phyloP scores from a whole-genome alignment of 2,888 invertebrate genomes.

The Tenthredo distinguenda region DNA sequence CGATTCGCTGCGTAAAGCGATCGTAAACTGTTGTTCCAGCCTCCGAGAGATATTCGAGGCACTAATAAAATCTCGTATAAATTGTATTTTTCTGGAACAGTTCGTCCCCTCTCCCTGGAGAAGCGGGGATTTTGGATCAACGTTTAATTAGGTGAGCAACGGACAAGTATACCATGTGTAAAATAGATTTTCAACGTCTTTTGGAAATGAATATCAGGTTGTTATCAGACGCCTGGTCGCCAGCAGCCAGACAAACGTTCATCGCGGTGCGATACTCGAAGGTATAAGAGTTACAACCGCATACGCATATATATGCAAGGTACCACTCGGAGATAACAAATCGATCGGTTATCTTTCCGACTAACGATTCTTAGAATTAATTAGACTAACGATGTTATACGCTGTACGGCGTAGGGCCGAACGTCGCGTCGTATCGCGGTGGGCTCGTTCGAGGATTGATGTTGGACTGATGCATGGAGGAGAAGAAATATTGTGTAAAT shows the following conservation, averaged over 20 bases:
- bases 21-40: conserved; percentile 48
- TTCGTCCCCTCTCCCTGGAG: too few relatives aligned
- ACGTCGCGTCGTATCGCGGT: neutral
- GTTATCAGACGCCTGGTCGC: conserved; percentile 9
- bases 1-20: conserved; percentile 49
- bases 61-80: conserved; percentile 6
- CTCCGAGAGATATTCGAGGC: conserved; percentile 12
- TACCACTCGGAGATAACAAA: conserved; percentile 57
- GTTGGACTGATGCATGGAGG: neutral
- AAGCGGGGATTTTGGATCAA: neutral
- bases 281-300: neutral
- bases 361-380: conserved; percentile 65
- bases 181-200: neutral
- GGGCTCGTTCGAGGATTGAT: neutral
- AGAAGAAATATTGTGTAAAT: neutral
- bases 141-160: too few relatives aligned
- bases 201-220: conserved; percentile 12
- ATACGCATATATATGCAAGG: neutral
- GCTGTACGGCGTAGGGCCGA: neutral
- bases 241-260: conserved; percentile 28
- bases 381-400: conserved; percentile 59
- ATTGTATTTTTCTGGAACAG: neutral
- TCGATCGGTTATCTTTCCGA: conserved; percentile 63
- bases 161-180: neutral
- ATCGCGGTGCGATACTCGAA: neutral